phyloP scores from a whole-genome alignment of 2,797 vertebrate species.

The Scarus forsteni region DNA sequence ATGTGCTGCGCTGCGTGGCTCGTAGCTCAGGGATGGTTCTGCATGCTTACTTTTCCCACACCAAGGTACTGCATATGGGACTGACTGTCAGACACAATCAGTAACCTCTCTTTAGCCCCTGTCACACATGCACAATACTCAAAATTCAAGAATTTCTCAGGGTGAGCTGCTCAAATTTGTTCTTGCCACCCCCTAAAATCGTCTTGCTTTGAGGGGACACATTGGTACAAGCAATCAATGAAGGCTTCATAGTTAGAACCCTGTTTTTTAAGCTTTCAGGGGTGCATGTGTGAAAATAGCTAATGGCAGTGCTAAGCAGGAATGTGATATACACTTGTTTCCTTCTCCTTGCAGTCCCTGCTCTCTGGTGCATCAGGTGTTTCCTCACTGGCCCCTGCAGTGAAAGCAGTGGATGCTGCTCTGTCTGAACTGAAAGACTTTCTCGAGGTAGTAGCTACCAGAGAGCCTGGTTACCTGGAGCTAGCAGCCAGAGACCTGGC shows the following conservation, averaged over 20 bases:
- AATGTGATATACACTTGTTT: constrained; percentile 25
- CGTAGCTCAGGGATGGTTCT: constrained; percentile 85
- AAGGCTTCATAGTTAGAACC: no score
- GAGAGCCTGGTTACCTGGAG: constrained; percentile 71
- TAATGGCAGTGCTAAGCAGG: constrained; percentile 3
- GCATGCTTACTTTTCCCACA: constrained; percentile 77
- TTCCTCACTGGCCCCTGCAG: constrained; percentile 64
- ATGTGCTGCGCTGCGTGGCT: constrained; percentile 83
- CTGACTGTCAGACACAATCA: background rate
- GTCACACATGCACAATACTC: background rate
- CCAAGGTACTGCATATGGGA: constrained; percentile 76
- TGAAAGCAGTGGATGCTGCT: constrained; percentile 47
- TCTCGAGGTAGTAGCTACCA: constrained; percentile 48
- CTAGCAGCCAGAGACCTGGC: constrained; percentile 87
- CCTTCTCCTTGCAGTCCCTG: constrained; percentile 74
- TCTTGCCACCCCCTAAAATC: no score
- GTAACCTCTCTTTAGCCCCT: background rate
- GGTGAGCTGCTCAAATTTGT: no score
- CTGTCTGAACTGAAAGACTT: constrained; percentile 77
- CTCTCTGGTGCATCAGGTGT: constrained; percentile 62
- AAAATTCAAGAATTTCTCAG: no score
- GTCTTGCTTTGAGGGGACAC: no score
- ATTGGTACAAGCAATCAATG: no score
- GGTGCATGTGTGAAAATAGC: constrained; percentile 1
- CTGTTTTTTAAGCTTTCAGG: no score